Base-by-base conservation (phyloP, 2,888 invertebrate genomes). In the Trachelus stipa region DNA sequence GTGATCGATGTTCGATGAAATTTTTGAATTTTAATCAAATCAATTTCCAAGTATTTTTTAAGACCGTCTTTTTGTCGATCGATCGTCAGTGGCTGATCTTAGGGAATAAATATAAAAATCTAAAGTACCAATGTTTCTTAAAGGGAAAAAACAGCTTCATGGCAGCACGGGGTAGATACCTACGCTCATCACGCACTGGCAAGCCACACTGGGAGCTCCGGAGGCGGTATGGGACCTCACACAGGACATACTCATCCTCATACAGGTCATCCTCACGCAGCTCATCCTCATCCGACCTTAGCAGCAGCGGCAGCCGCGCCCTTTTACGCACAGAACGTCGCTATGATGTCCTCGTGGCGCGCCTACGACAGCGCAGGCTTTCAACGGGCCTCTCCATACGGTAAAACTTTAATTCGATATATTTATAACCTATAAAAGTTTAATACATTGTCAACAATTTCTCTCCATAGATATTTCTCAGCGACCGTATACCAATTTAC, bases 321-420 rank as follows among this genome's bases (percentile, higher is more conserved):
- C 82, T 96, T 97, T 86, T 97, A 97, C 91, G 94, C 95, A 30
- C 96, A 96, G 91, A 96, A 96, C 92, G 95, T 96, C 90, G 95
- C 96, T 88, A 95, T 95, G 94, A 95, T 95, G 95, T 93, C 94
- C 37, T 94, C 95, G 74, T 96, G 97, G 94, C 94, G 96, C 85
- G 93, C 94, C 30, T 97, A 97, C 92, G 97, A 97, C 89, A 93
- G 94, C 31, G 87, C 92, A 1, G 95, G 95, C n/a, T 95, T 96
- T 90, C 97, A 97, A 90, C 93, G 97, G 76, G 95, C 96, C 33
- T 96, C 96, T 1, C 96, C 96, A 0, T 97, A 97, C 89, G 97
- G 96, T 95, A 89, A 90, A 56, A 56, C 40, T 9, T 56, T 23
- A 23, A 56, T 56, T 56, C 23, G 2, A 56, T 56, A 1, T 56